Conservation (phyloP, 2,888 invertebrate species). For the Scotopteryx bipunctaria region DNA sequence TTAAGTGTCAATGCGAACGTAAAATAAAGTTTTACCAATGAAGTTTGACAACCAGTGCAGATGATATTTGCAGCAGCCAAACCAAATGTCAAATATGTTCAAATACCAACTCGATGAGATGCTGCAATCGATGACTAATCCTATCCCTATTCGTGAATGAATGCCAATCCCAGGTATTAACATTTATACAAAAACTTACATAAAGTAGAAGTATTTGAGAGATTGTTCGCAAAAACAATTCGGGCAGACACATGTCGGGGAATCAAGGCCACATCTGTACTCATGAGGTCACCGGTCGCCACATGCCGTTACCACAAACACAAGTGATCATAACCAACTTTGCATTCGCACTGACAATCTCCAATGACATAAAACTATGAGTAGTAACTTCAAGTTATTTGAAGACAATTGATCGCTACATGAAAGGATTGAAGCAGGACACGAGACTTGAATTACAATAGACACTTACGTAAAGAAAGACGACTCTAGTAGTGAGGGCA, state of each 20-base stretch:
- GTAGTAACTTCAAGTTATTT: slow-evolving; percentile 22
- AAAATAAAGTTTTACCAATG: slow-evolving; percentile 16
- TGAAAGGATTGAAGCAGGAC: slow-evolving; percentile 19
- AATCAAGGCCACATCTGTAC: slow-evolving; percentile 37
- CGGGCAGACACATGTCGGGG: slow-evolving; percentile 40
- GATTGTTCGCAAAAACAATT: slow-evolving; percentile 43
- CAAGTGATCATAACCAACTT: slow-evolving; percentile 58
- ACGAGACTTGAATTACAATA: slow-evolving; percentile 30
- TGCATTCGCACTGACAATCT: slow-evolving; percentile 48
- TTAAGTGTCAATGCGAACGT: slow-evolving; percentile 9
- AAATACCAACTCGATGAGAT: slow-evolving; percentile 23
- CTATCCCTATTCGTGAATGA: slow-evolving; percentile 16
- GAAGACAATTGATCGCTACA: slow-evolving; percentile 27
- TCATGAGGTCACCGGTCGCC: slow-evolving; percentile 52
- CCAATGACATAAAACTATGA: slow-evolving; percentile 28
- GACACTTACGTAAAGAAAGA: slow-evolving; percentile 54
- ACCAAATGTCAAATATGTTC: slow-evolving; percentile 35
- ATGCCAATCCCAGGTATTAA: slow-evolving; percentile 14
- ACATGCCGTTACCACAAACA: slow-evolving; percentile 44
- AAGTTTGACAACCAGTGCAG: slow-evolving; percentile 8
- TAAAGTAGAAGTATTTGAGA: slow-evolving; percentile 45
- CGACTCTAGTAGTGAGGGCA: slow-evolving; percentile 47
- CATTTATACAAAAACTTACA: slow-evolving; percentile 42
- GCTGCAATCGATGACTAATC: slow-evolving; percentile 5
- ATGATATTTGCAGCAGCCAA: slow-evolving; percentile 32